Percentiles rank a stretch among this genome's conserved stretches.
phyloP scores from a whole-genome alignment of 2,888 invertebrate genomes.

The Lycia hirtaria region DNA sequence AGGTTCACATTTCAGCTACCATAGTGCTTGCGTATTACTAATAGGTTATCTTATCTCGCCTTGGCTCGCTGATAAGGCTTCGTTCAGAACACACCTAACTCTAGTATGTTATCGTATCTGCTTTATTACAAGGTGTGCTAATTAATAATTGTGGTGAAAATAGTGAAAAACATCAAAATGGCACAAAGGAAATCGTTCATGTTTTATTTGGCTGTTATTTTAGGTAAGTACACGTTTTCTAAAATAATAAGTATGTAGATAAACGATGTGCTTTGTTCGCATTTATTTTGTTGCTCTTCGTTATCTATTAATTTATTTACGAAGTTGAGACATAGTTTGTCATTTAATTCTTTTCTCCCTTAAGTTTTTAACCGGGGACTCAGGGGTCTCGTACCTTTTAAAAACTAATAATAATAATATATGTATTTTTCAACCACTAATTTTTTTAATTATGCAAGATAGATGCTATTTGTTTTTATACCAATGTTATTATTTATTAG shows the following conservation, averaged over 20 bases:
- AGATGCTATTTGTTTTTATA: too few species aligned
- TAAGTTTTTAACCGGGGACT: neutral
- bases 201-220: constrained; percentile 81
- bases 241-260: neutral
- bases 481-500: too few species aligned
- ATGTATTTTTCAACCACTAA: too few species aligned
- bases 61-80: constrained; percentile 72
- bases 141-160: constrained; percentile 39
- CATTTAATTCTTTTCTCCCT: constrained; percentile 1
- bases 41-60: constrained; percentile 76
- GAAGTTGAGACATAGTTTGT: constrained; percentile 19
- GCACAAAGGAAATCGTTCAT: constrained; percentile 68
- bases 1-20: constrained; percentile 32
- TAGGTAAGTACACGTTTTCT: constrained; percentile 68
- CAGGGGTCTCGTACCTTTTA: too few species aligned
- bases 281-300: constrained; percentile 8
- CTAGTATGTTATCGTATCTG: constrained; percentile 55
- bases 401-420: too few species aligned
- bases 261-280: neutral
- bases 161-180: constrained; percentile 62
- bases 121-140: constrained; percentile 44
- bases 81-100: constrained; percentile 62
- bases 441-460: too few species aligned
- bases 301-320: constrained; percentile 25
- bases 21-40: constrained; percentile 55